These are phyloP conservation scores for Takifugu rubripes DNA, from an alignment of 2,797 vertebrate species.

Conservation along the genomic window DNA sequence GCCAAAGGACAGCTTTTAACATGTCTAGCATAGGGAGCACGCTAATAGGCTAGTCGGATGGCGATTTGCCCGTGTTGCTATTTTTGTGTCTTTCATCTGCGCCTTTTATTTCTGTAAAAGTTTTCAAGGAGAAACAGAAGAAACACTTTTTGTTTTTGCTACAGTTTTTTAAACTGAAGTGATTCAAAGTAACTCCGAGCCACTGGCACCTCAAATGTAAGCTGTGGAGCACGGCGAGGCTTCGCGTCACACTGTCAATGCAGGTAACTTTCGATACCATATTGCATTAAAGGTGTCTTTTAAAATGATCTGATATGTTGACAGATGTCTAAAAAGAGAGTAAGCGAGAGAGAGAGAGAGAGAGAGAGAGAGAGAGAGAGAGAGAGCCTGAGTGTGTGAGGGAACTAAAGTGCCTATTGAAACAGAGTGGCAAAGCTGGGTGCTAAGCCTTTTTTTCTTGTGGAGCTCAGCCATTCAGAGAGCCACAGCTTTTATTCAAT, in stretches of 20 bases:
- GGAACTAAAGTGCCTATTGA: conserved; percentile 55
- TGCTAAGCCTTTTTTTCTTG: conserved; percentile 69
- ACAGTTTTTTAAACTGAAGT: conserved; percentile 54
- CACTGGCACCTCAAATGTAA: conserved; percentile 51
- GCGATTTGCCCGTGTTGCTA: not conserved
- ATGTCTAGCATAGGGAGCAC: conserved; percentile 7
- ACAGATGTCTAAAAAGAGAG: conserved; percentile 54
- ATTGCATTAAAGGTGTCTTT: conserved; percentile 48
- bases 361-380: conserved; percentile 16
- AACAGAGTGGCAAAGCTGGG: conserved; percentile 63
- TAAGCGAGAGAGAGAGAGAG: conserved; percentile 4
- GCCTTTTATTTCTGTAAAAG: conserved; percentile 43
- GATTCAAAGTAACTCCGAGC: conserved; percentile 70
- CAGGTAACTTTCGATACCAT: conserved; percentile 26
- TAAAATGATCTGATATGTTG: conserved; percentile 60
- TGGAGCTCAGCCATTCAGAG: conserved; percentile 70
- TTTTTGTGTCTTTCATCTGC: conserved; percentile 32
- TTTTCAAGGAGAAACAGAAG: conserved; percentile 51
- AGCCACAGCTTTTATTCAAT: conserved; percentile 67
- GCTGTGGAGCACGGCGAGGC: conserved; percentile 60
- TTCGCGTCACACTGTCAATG: conserved; percentile 52
- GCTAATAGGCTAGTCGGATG: conserved; percentile 35
- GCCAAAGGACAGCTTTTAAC: conserved; percentile 25
- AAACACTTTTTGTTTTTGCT: conserved; percentile 51
- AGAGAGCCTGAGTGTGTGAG: conserved; percentile 45